A percentile compares a stretch with the other conserved stretches of the same genome.
These are phyloP conservation scores for Phenacoccus solenopsis DNA, from an alignment of 1,140 invertebrate species.

Conservation along the genomic window DNA sequence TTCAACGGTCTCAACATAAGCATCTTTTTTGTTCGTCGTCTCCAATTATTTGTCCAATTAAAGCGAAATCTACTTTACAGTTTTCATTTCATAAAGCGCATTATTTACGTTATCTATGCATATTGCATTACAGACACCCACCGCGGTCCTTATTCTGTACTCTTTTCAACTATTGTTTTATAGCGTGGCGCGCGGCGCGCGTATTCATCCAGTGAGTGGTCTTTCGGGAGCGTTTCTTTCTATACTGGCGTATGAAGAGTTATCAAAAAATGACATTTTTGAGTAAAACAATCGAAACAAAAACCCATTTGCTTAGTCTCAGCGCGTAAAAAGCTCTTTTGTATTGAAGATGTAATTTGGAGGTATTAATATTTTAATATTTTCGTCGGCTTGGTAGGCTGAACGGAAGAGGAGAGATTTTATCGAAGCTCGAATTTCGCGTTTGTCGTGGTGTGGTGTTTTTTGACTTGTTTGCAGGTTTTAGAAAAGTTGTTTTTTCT, in stretches of 20 bases:
- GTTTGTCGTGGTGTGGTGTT: no score
- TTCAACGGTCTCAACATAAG: neutral
- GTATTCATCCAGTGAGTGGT: no score
- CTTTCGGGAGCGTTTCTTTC: neutral
- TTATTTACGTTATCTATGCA: constrained; percentile 16
- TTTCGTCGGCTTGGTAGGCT: no score
- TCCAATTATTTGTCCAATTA: constrained; percentile 18
- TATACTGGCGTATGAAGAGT: neutral
- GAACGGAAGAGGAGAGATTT: no score
- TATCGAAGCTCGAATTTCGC: no score
- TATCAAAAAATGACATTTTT: constrained; percentile 3
- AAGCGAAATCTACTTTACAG: constrained; percentile 5
- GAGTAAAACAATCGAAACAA: neutral
- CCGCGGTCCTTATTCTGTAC: neutral
- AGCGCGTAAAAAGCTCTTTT: no score
- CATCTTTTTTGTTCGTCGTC: neutral
- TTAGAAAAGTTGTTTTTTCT: no score
- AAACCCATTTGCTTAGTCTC: no score
- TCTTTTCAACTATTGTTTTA: neutral
- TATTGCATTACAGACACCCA: constrained; percentile 15
- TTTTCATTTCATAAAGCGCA: constrained; percentile 11
- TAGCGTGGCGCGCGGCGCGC: neutral
- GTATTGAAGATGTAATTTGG: no score
- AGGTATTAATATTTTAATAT: no score
- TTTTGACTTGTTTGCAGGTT: no score